These are phyloP conservation scores for Linepithema humile DNA, from an alignment of 1,140 invertebrate genomes.

Conservation along the genomic window DNA sequence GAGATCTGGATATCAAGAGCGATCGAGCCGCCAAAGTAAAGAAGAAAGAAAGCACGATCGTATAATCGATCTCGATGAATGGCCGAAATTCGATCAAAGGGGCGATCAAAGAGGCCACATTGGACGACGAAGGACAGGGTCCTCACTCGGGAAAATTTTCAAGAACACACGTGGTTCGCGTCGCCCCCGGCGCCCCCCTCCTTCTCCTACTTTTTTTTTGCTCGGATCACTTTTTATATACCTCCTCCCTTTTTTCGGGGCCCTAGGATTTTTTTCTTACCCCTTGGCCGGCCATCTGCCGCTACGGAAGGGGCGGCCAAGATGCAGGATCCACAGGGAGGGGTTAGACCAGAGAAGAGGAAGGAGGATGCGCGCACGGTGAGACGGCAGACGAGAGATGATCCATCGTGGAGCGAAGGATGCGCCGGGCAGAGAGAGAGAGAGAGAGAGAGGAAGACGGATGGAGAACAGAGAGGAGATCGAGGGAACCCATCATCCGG, in stretches of 20 bases:
- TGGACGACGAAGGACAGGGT: conserved; percentile 38
- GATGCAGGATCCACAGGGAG: conserved; percentile 73
- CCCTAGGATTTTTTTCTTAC: conserved; percentile 81
- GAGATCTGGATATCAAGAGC: conserved; percentile 67
- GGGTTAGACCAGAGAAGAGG: conserved; percentile 60
- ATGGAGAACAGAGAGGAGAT: conserved; percentile 61
- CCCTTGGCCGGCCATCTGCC: conserved; percentile 84
- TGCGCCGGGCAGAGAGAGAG: conserved; percentile 18
- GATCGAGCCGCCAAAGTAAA: conserved; percentile 63
- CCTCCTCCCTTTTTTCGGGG: conserved; percentile 69
- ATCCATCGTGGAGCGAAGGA: conserved; percentile 11
- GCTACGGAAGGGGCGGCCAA: conserved; percentile 81
- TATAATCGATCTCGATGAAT: conserved; percentile 76
- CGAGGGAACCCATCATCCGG: conserved; percentile 57
- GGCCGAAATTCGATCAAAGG: conserved; percentile 81
- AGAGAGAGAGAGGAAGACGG: conserved; percentile 49
- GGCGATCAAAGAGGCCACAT: conserved; percentile 52
- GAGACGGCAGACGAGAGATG: conserved; percentile 42
- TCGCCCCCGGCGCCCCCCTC: conserved; percentile 69
- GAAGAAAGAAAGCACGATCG: conserved; percentile 69
- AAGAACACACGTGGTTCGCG: conserved; percentile 80
- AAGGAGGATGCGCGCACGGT: conserved; percentile 69
- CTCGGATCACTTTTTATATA: conserved; percentile 83
- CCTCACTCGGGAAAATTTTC: conserved; percentile 73
- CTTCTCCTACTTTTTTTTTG: conserved; percentile 73